These are phyloP conservation scores for Columba guinea DNA, from an alignment of 2,797 vertebrate species.

Conservation along the genomic window DNA sequence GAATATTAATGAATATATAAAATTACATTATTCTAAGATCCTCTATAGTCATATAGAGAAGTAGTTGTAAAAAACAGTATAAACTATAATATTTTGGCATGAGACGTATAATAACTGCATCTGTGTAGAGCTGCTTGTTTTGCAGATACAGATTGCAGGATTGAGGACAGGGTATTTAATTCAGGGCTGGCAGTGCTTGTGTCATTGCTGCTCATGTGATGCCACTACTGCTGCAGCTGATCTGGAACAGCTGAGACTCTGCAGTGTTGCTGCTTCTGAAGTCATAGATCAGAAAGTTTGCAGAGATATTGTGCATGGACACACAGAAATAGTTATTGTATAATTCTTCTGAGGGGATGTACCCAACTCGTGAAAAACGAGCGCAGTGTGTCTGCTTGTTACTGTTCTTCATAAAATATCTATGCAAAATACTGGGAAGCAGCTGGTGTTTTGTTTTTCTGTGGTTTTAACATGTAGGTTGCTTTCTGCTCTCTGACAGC, in stretches of 20 bases:
- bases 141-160: not conserved
- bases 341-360: not conserved
- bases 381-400: not conserved
- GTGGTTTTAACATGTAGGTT: not conserved
- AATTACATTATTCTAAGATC: not conserved
- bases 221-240: not conserved
- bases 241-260: not conserved
- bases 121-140: not conserved
- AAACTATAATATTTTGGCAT: not conserved
- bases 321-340: not conserved
- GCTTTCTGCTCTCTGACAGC: not conserved
- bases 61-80: not conserved
- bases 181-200: not conserved
- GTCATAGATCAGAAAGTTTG: not conserved
- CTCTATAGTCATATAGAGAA: not conserved
- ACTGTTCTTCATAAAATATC: not conserved
- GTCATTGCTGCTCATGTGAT: not conserved
- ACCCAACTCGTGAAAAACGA: not conserved
- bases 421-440: not conserved
- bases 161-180: not conserved
- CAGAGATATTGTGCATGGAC: not conserved
- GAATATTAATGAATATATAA: not conserved
- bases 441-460: not conserved
- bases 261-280: not conserved
- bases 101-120: not conserved